phyloP scores from a whole-genome alignment of 2,888 invertebrate species.

The Digitonthophagus gazella region DNA sequence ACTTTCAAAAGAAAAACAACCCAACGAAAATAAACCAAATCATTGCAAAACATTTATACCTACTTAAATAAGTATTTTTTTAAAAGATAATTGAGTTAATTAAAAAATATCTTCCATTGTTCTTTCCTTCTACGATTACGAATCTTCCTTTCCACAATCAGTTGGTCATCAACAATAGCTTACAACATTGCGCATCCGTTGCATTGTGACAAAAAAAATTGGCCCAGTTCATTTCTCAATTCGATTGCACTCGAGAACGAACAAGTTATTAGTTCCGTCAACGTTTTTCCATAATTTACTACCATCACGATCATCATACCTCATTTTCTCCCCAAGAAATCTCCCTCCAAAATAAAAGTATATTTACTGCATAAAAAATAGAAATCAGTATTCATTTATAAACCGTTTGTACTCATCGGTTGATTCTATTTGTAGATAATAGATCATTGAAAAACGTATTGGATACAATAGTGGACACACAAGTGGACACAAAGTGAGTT shows the following conservation, averaged over 20 bases:
- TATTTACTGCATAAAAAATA: no score
- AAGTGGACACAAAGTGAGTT: background rate
- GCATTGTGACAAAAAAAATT: background rate
- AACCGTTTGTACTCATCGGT: no score
- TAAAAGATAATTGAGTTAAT: background rate
- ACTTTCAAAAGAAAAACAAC: background rate
- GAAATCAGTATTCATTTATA: no score
- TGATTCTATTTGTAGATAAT: no score
- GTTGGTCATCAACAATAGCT: background rate
- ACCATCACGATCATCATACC: background rate
- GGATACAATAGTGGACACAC: background rate
- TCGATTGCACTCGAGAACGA: background rate
- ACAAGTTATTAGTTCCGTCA: background rate
- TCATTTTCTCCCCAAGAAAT: background rate
- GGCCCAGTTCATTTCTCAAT: background rate
- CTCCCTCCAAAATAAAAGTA: background rate
- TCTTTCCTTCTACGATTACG: background rate
- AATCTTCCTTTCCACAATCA: background rate
- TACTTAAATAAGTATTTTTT: no score
- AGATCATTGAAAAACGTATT: background rate
- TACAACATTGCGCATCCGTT: background rate
- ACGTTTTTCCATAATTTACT: background rate
- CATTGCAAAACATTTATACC: no score
- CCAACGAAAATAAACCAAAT: no score
- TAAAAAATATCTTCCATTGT: background rate